These are phyloP conservation scores for Sinocyclocheilus anshuiensis DNA, from an alignment of 2,113 vertebrate genomes.

Conservation along the genomic window DNA sequence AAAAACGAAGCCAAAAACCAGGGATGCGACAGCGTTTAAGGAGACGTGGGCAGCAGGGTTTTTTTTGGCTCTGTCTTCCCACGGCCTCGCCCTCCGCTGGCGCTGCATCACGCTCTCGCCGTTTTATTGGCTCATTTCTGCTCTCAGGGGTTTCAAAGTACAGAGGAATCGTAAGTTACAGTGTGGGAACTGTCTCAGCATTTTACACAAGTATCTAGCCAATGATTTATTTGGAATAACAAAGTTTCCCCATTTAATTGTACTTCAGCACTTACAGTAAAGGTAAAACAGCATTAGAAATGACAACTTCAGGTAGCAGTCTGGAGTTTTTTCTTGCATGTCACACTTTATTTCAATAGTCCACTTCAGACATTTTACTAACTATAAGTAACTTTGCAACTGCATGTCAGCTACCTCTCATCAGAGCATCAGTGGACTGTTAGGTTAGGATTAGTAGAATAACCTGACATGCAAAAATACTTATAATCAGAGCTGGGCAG, in stretches of 20 bases:
- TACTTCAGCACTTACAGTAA: background rate
- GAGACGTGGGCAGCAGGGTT: background rate
- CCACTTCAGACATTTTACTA: too few species aligned
- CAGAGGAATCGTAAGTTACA: background rate
- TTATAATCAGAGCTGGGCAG: too few species aligned
- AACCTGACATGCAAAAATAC: too few species aligned
- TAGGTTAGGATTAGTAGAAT: too few species aligned
- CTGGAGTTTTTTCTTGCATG: too few species aligned
- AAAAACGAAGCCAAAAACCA: background rate
- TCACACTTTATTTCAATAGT: too few species aligned
- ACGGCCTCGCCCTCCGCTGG: background rate
- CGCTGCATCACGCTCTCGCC: too few species aligned
- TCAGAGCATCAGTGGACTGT: too few species aligned
- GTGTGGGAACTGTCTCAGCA: background rate
- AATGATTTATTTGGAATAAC: background rate
- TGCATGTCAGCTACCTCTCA: too few species aligned
- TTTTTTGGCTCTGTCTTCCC: background rate
- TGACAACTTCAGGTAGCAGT: background rate
- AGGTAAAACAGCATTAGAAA: background rate
- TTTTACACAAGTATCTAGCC: background rate
- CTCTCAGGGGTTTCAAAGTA: background rate
- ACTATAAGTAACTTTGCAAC: too few species aligned
- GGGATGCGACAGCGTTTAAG: background rate
- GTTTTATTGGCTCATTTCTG: background rate
- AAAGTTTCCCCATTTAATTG: background rate